These are phyloP conservation scores for Hemaris fuciformis DNA, from an alignment of 2,888 invertebrate genomes.

Conservation along the genomic window DNA sequence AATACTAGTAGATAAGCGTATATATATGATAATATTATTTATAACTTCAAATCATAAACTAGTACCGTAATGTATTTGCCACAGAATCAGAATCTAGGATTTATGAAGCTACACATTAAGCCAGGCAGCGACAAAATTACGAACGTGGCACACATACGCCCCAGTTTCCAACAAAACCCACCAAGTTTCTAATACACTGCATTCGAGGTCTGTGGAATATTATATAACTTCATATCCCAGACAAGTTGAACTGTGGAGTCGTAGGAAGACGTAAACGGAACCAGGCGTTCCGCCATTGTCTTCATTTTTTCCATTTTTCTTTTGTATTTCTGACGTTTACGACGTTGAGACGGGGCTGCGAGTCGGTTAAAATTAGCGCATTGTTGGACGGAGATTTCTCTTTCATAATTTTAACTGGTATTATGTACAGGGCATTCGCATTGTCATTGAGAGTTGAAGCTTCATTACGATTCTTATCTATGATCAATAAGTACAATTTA, in stretches of 20 bases:
- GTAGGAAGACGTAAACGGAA: conserved; percentile 20
- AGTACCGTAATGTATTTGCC: no score
- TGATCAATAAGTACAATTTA: background rate
- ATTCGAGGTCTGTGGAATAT: conserved; percentile 15
- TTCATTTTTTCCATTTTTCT: conserved; percentile 19
- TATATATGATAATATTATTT: no score
- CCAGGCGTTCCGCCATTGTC: conserved; percentile 35
- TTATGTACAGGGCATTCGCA: background rate
- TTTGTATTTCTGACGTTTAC: conserved; percentile 22
- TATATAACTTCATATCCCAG: conserved; percentile 24
- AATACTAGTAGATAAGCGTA: no score
- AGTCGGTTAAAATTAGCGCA: background rate
- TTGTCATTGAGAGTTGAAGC: background rate
- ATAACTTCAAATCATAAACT: no score
- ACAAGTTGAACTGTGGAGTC: conserved; percentile 20
- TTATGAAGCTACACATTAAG: background rate
- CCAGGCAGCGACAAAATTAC: background rate
- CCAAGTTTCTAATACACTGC: conserved; percentile 20
- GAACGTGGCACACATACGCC: background rate
- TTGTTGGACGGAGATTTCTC: background rate
- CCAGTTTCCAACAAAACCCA: background rate
- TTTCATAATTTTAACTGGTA: background rate
- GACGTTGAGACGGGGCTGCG: background rate
- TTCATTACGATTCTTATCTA: background rate
- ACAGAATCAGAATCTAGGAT: background rate